Evolutionary conservation across 2,113 vertebrate species (phyloP).

Genomic region (Herpailurus yagouaroundi): DNA sequence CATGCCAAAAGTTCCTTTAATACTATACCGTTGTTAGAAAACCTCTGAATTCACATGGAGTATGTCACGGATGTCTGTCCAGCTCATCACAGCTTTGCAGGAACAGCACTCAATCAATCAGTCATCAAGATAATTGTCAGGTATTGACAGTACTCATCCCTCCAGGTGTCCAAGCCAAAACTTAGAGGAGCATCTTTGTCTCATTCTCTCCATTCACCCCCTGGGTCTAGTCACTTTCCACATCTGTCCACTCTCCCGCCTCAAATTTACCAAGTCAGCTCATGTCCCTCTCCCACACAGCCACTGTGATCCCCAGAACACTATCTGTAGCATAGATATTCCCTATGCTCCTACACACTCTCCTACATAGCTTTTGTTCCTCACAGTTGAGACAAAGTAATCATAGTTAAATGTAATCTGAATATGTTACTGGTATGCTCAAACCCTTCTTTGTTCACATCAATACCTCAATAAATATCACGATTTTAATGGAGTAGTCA

Average conservation of each 20-base stretch:
- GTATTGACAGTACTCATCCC: neutral
- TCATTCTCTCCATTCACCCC: neutral
- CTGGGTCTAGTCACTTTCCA: neutral
- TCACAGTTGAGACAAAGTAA: neutral
- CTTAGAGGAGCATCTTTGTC: neutral
- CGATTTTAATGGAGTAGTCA: conserved; percentile 27
- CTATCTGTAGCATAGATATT: too few species aligned
- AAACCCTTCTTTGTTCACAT: neutral
- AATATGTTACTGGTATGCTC: neutral
- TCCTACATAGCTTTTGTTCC: fast-evolving
- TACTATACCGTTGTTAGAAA: neutral
- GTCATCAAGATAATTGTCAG: neutral
- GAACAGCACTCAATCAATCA: neutral
- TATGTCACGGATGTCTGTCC: neutral
- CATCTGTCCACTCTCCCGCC: too few species aligned
- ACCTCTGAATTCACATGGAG: neutral
- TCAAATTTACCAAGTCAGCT: neutral
- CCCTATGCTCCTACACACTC: fast-evolving
- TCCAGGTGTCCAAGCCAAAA: neutral
- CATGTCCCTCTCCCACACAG: neutral
- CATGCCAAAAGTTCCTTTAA: neutral
- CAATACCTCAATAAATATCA: neutral
- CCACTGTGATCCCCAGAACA: neutral
- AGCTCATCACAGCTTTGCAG: neutral
- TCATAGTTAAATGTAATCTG: neutral